Evolutionary conservation across 2,797 vertebrate species (phyloP), one percentile per base, ranked within the genome.

Genomic region (Phoxinus dragarum): DNA sequence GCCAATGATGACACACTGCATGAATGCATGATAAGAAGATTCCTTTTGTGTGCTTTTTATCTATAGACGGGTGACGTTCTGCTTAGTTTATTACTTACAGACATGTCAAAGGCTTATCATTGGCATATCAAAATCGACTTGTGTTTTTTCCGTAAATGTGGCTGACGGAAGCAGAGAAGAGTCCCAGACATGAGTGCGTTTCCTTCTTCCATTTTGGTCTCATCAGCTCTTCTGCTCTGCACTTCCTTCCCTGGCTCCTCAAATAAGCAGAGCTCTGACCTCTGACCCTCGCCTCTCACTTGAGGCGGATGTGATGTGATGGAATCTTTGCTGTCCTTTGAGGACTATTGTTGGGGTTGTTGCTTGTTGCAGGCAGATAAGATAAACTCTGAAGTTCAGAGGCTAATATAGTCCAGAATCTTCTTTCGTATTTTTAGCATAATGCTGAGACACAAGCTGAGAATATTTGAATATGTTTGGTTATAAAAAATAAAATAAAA

Each of bases 191-290:
- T 88, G 64, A 47, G 89, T 88, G 84, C 66, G 91, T 91, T 96
- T 96, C 94, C 95, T 95, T 92, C 89, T 92, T 90, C 90, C 85
- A 86, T 91, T 90, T 90, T 87, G 84, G 88, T 84, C 73, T 89
- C 86, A 74, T 89, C 92, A 89, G 90, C 85, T 89, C 81, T 86
- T 88, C 89, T 87, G 84, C 89, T 89, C 84, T 82, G 86, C 84
- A 79, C 88, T 95, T 95, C 95, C 95, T 95, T 94, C 93, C 94
- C 86, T 75, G 85, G 75, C 86, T 79, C 66, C 88, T 93, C 90
- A 94, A 94, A 93, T 89, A 92, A 93, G 92, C 90, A 90, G 91
- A 90, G 90, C 91, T 82, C 81, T 90, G 90, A 94, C 90, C 93
- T 92, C 84, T 80, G 78, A 49, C 9, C 84, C 64, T 82, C 42